Evolutionary conservation across 2,888 invertebrate species (phyloP).

Genomic region (Xylophagus ater): DNA sequence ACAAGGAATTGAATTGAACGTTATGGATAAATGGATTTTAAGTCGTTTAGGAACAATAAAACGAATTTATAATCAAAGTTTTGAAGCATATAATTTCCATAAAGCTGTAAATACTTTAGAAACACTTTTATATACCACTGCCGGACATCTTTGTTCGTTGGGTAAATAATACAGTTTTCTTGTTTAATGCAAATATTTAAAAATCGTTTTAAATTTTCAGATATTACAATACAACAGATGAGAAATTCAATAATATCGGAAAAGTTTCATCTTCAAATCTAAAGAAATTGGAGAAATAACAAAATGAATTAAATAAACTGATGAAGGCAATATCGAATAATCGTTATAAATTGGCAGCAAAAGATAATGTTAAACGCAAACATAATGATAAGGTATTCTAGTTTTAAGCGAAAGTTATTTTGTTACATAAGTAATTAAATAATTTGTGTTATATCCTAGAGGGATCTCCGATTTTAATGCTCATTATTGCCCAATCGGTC

Average conservation of each 20-base stretch:
- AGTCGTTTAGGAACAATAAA: conserved; percentile 62
- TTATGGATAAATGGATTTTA: conserved; percentile 78
- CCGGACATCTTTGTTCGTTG: conserved; percentile 34
- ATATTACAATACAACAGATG: conserved; percentile 24
- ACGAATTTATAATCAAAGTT: conserved; percentile 50
- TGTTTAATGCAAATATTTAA: not conserved
- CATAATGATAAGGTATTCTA: conserved; percentile 27
- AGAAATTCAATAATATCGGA: conserved; percentile 21
- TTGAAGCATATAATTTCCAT: conserved; percentile 60
- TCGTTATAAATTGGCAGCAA: conserved; percentile 37
- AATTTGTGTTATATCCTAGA: too few relatives aligned
- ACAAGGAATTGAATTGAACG: conserved; percentile 21
- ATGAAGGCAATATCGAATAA: conserved; percentile 33
- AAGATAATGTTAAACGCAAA: conserved; percentile 24
- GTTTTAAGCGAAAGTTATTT: not conserved
- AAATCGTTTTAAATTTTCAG: conserved; percentile 10
- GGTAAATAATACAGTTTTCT: conserved; percentile 21
- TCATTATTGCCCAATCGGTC: too few relatives aligned
- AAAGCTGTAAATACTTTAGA: conserved; percentile 58
- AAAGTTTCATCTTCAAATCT: conserved; percentile 19
- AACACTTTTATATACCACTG: conserved; percentile 58
- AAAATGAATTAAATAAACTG: conserved; percentile 35
- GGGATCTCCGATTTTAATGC: too few relatives aligned
- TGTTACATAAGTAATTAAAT: too few relatives aligned
- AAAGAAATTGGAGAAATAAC: conserved; percentile 36